Conservation (phyloP, 1,140 invertebrate species). For the Asbolus verrucosus region DNA sequence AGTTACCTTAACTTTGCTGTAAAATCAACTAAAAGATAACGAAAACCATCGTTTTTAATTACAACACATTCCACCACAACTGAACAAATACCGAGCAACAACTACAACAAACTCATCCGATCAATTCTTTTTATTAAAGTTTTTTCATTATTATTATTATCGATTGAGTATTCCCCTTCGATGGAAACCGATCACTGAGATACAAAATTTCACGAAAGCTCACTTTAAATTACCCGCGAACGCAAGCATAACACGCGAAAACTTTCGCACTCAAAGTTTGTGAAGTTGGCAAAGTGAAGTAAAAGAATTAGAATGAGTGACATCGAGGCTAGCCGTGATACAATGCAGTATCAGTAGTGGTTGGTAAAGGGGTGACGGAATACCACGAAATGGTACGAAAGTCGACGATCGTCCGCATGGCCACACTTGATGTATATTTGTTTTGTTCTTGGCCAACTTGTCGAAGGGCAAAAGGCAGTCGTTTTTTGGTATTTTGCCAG, state of each 20-base stretch:
- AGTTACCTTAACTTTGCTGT: constrained; percentile 33
- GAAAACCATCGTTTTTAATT: constrained; percentile 5
- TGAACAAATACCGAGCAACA: background rate
- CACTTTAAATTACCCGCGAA: constrained; percentile 17
- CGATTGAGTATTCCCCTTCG: constrained; percentile 21
- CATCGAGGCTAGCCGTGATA: constrained; percentile 41
- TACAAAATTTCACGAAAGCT: constrained; percentile 20
- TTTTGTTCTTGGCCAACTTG: constrained; percentile 32
- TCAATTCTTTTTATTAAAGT: constrained; percentile 46
- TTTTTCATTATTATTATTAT: constrained; percentile 37
- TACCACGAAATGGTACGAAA: constrained; percentile 29
- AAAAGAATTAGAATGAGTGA: constrained; percentile 48
- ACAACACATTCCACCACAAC: constrained; percentile 13
- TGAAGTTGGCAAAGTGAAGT: constrained; percentile 38
- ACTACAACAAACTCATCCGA: constrained; percentile 41
- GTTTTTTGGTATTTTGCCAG: constrained; percentile 13
- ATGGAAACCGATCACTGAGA: no score
- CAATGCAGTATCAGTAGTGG: constrained; percentile 49
- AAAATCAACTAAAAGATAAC: constrained; percentile 31
- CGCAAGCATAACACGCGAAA: constrained; percentile 38
- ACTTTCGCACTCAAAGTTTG: constrained; percentile 15
- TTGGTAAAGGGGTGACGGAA: constrained; percentile 45
- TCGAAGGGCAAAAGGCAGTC: background rate
- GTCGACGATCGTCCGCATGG: constrained; percentile 45
- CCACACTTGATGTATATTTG: constrained; percentile 43